phyloP scores from a whole-genome alignment of 2,797 vertebrate species.

The Myiotriccus ornatus region DNA sequence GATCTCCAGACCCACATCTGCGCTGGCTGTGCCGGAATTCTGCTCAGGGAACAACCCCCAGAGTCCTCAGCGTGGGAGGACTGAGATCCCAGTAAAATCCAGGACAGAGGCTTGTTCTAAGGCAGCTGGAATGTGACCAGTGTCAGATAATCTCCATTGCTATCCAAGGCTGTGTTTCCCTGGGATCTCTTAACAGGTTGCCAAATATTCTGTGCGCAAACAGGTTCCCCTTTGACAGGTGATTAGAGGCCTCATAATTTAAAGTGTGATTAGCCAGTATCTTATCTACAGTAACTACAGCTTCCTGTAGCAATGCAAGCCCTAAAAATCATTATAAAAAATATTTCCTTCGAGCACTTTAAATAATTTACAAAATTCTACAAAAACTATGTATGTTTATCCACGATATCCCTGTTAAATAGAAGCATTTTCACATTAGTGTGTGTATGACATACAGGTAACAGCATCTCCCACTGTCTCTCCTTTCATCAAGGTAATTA shows the following conservation, averaged over 20 bases:
- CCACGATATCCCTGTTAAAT: conserved; percentile 45
- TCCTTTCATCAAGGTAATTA: conserved; percentile 12
- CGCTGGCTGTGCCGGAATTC: not conserved
- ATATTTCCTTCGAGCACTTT: conserved; percentile 69
- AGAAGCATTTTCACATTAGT: conserved; percentile 32
- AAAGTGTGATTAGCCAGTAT: conserved; percentile 23
- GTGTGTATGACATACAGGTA: not conserved
- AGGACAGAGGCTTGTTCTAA: not conserved
- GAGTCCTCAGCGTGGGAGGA: not conserved
- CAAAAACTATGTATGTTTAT: conserved; percentile 50
- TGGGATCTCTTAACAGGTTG: not conserved
- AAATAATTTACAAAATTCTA: conserved; percentile 76
- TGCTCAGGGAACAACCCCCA: not conserved
- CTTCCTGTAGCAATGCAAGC: not conserved
- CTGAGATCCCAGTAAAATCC: not conserved
- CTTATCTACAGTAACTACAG: conserved; percentile 18
- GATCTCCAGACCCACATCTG: not conserved
- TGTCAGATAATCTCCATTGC: not conserved
- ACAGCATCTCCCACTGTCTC: not conserved
- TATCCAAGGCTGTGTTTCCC: not conserved
- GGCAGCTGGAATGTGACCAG: not conserved
- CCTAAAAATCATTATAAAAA: conserved; percentile 66
- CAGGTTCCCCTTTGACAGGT: not conserved
- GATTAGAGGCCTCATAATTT: conserved; percentile 42
- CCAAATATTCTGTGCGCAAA: not conserved